Evolutionary conservation across 2,797 vertebrate genomes (phyloP), one percentile per base, ranked within the genome.

Genomic region (Oreochromis mossambicus): DNA sequence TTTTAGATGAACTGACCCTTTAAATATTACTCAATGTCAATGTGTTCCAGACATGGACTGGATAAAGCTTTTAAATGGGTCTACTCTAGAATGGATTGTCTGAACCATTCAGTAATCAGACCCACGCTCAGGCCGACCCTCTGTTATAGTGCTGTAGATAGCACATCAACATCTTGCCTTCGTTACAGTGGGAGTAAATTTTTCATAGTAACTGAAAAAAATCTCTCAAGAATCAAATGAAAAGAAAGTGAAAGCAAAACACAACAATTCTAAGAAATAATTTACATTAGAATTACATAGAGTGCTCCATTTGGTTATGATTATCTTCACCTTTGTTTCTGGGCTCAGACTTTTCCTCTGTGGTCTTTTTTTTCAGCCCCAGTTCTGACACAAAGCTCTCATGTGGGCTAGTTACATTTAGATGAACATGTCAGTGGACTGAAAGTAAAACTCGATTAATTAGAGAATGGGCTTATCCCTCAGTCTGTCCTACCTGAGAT

Each of bases 1-100:
- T 55, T 87, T 87, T 84, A 54, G 55, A 9, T 80, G 79, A 78
- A 87, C 26, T 81, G 58, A 79, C 85, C 68, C 78, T 83, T 87
- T 32, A 61, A 75, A 32, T 75, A 50, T 38, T 80, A 48, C 41
- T 70, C 29, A 63, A 63, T 63, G 48, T 89, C 84, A 76, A 52
- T 48, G 63, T 87, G 81, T 82, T 87, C 55, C 79, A 86, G 48
- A 84, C 77, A 11, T 55, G 51, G 55, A 70, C 43, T 70, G 46
- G 81, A 13, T 13, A 58, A 56, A 80, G 32, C 43, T 73, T 48
- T 73, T 73, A 73, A 75, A 43, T 75, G 70, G 38, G 41, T 58
- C 15, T 41, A 12, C 10, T 21, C 2, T 41, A 21, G 55, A 84
- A 79, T 41, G 79, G 52, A 82, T 55, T 19, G 7, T 38, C 3